These are phyloP conservation scores for Aradus depressus DNA, from an alignment of 2,888 invertebrate genomes.

Conservation along the genomic window DNA sequence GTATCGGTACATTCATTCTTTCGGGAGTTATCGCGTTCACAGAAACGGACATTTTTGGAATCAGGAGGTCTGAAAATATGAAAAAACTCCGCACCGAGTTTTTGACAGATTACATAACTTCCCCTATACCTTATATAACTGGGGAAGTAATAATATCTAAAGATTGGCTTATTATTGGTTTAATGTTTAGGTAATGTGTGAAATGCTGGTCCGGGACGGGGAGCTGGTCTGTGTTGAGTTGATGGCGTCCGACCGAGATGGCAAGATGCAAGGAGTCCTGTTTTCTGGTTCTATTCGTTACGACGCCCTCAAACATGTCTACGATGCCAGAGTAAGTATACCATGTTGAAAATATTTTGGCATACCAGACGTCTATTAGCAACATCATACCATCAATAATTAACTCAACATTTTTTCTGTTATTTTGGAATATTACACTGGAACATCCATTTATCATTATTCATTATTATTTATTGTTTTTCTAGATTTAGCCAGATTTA, in stretches of 20 bases:
- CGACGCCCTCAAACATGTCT: slow-evolving; percentile 92
- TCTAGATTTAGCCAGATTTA: background rate
- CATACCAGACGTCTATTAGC: too few species aligned
- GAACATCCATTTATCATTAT: too few species aligned
- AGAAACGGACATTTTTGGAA: too few species aligned
- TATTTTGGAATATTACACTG: background rate
- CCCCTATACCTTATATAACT: too few species aligned
- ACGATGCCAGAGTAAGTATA: slow-evolving; percentile 77
- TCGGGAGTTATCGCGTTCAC: too few species aligned
- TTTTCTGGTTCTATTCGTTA: slow-evolving; percentile 96
- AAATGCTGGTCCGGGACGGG: slow-evolving; percentile 92
- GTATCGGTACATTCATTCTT: too few species aligned
- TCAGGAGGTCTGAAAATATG: too few species aligned
- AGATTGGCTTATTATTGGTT: background rate
- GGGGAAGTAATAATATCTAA: too few species aligned
- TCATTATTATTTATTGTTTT: background rate
- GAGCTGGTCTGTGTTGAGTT: slow-evolving; percentile 99
- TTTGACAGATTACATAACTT: too few species aligned
- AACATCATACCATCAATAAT: too few species aligned
- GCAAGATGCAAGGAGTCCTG: slow-evolving; percentile 79
- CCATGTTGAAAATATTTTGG: background rate
- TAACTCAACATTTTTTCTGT: background rate
- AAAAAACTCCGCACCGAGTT: too few species aligned
- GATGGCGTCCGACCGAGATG: slow-evolving; percentile 81
- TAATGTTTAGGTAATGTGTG: slow-evolving; percentile 64